Evolutionary conservation across 1,140 invertebrate genomes (phyloP).

Genomic region (Dryas iulia): DNA sequence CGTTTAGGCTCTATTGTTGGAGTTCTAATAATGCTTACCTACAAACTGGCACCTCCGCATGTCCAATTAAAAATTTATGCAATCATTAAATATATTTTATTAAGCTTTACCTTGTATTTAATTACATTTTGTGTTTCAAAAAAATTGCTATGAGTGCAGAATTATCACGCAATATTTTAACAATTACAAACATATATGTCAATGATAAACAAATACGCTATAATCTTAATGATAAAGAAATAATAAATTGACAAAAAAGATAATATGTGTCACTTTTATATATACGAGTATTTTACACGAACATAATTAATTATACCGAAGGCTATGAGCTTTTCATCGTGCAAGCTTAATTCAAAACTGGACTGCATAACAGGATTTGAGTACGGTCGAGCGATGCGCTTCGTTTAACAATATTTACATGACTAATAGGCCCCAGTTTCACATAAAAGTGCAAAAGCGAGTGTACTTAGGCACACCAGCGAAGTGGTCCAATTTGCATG

Average conservation of each 20-base stretch:
- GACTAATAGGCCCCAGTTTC: slow-evolving; percentile 67
- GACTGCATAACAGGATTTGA: slow-evolving; percentile 26
- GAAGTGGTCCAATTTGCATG: slow-evolving; percentile 78
- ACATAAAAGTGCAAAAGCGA: slow-evolving; percentile 74
- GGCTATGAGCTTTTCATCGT: slow-evolving; percentile 17
- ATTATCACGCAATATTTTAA: no score
- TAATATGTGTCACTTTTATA: background rate
- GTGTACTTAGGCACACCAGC: slow-evolving; percentile 66
- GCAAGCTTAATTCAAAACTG: slow-evolving; percentile 22
- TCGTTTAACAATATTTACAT: slow-evolving; percentile 74
- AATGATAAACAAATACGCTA: no score
- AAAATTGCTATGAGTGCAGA: no score
- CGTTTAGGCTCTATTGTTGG: slow-evolving; percentile 57
- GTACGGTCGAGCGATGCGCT: slow-evolving; percentile 26
- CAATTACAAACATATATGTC: no score
- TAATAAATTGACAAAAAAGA: background rate
- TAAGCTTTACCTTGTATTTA: background rate
- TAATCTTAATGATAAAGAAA: background rate
- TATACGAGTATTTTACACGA: background rate
- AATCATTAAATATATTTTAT: slow-evolving; percentile 4
- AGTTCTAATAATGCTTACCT: slow-evolving; percentile 48
- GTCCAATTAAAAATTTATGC: slow-evolving; percentile 10
- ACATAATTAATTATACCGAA: slow-evolving; percentile 17
- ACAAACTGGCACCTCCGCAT: slow-evolving; percentile 10
- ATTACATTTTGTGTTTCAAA: no score